Conservation (phyloP, 2,113 vertebrate genomes). For the Phocoena phocoena region DNA sequence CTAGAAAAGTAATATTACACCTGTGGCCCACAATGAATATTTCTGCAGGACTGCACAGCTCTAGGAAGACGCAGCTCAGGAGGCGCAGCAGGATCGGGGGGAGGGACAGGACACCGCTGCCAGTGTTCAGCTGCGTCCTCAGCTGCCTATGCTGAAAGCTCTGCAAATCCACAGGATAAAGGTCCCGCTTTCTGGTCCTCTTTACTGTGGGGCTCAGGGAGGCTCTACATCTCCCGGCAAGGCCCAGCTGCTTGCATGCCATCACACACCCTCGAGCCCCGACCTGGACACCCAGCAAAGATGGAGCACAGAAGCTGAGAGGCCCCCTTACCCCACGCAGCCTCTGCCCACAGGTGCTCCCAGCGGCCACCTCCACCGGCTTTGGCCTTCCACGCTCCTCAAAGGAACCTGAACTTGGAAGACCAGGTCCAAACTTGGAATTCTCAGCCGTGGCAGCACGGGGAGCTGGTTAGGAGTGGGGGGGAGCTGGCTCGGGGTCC, state of each 20-base stretch:
- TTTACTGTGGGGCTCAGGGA: neutral
- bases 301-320: rapidly evolving
- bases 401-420: neutral
- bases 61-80: neutral
- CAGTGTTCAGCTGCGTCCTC: neutral
- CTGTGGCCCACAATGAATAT: neutral
- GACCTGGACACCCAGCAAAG: neutral
- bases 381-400: neutral
- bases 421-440: neutral
- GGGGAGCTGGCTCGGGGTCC: too few species aligned
- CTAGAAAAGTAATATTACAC: neutral
- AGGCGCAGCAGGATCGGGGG: too few species aligned
- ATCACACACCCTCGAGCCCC: neutral
- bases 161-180: neutral
- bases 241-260: rapidly evolving
- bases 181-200: neutral
- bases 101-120: neutral
- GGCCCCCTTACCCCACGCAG: neutral
- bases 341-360: neutral
- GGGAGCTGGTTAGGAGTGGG: neutral
- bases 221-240: neutral
- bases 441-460: neutral
- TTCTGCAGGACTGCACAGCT: neutral
- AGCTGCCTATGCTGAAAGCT: rapidly evolving
- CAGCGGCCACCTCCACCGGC: neutral